phyloP scores from a whole-genome alignment of 2,888 invertebrate genomes.

The Cremastinae sp. region DNA sequence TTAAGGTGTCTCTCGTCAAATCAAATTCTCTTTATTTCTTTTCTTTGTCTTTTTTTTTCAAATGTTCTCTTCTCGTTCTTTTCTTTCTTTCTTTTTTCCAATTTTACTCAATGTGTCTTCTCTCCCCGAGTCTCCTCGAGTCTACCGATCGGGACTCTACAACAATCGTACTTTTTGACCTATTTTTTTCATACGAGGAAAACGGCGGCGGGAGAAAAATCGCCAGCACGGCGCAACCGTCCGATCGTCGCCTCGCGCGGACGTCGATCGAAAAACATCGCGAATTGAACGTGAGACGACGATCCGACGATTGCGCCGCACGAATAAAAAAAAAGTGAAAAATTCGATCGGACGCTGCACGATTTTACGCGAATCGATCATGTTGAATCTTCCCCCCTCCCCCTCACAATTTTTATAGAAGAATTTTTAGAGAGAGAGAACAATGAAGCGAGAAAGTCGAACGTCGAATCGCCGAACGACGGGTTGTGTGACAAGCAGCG shows the following conservation, averaged over 20 bases:
- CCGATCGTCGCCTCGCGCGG: no score
- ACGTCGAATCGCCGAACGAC: constrained; percentile 15
- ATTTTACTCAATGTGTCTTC: neutral
- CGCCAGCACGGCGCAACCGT: no score
- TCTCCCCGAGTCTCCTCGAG: neutral
- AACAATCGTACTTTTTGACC: constrained; percentile 13
- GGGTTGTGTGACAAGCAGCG: constrained; percentile 43
- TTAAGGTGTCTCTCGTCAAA: constrained; percentile 69
- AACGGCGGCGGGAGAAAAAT: no score
- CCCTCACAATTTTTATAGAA: constrained; percentile 23
- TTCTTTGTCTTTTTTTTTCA: neutral
- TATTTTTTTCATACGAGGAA: constrained; percentile 5
- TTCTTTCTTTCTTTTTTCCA: neutral
- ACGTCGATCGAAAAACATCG: no score
- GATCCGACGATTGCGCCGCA: no score
- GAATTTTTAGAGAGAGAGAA: constrained; percentile 11
- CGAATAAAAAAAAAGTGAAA: no score
- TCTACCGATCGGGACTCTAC: neutral
- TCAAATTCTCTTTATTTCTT: constrained; percentile 15
- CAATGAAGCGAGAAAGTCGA: neutral
- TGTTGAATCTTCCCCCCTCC: neutral
- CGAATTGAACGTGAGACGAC: no score
- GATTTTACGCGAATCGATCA: constrained; percentile 10
- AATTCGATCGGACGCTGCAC: constrained; percentile 20
- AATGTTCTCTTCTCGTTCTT: neutral